Conservation (phyloP, 2,888 invertebrate genomes). For the Marronus borbonicus region DNA sequence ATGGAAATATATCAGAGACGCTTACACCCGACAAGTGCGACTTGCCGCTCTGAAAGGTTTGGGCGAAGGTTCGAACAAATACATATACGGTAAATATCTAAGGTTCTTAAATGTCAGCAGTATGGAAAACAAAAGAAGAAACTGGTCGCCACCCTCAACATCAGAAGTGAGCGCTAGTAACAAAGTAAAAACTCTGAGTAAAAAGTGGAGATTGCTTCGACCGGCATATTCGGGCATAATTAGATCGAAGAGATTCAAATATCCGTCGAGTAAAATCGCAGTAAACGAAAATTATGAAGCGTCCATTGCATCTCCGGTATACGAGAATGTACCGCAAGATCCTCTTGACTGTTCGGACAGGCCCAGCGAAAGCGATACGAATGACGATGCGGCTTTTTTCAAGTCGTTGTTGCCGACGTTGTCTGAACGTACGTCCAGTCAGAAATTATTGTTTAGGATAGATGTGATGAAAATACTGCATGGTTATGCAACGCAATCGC, state of each 20-base stretch:
- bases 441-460: slow-evolving; percentile 33
- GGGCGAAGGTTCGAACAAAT: neutral
- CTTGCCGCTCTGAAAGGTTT: neutral
- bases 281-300: neutral
- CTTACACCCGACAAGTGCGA: slow-evolving; percentile 30
- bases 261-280: neutral
- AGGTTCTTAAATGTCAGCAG: slow-evolving; percentile 3
- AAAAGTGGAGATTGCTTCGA: slow-evolving; percentile 5
- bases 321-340: neutral
- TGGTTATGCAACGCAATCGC: slow-evolving; percentile 17
- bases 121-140: neutral
- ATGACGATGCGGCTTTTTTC: slow-evolving; percentile 35
- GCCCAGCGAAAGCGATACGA: neutral
- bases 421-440: slow-evolving; percentile 13
- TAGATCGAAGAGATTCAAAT: neutral
- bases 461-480: slow-evolving; percentile 41
- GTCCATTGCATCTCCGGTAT: neutral
- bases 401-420: slow-evolving; percentile 26
- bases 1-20: slow-evolving; percentile 36
- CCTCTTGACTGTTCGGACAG: neutral
- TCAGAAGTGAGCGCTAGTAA: neutral
- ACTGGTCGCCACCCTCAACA: neutral
- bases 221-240: slow-evolving; percentile 6
- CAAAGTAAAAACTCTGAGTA: neutral
- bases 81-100: slow-evolving; percentile 30